Evolutionary conservation across 2,888 invertebrate species (phyloP).

Genomic region (Cepaea hortensis): DNA sequence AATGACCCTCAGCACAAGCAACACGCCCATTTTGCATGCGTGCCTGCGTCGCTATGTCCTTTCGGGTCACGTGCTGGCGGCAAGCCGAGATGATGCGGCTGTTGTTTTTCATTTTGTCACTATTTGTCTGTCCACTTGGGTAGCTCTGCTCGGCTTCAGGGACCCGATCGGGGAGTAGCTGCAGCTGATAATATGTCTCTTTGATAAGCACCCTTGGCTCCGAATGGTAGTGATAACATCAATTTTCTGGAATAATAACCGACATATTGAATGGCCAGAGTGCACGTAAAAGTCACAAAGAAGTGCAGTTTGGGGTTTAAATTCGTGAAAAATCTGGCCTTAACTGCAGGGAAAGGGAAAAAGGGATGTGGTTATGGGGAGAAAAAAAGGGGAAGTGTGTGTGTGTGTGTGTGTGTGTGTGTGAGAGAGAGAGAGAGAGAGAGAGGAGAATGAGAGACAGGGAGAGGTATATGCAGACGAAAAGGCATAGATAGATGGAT

Average conservation of each 20-base stretch:
- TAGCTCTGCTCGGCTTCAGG: constrained; percentile 1
- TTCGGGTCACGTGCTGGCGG: constrained; percentile 31
- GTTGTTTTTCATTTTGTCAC: constrained; percentile 47
- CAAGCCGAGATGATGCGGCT: not conserved
- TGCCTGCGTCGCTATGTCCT: constrained; percentile 43
- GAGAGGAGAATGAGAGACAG: not conserved
- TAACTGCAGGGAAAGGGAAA: not conserved
- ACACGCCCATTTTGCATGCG: constrained; percentile 43
- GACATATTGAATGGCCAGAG: constrained; percentile 1
- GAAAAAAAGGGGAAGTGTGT: not conserved
- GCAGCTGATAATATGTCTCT: constrained; percentile 33
- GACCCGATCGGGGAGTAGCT: constrained; percentile 16
- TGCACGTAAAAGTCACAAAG: constrained; percentile 27
- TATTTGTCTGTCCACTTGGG: constrained; percentile 46
- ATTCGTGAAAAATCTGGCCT: not conserved
- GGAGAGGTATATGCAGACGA: not conserved
- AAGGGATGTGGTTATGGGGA: not conserved
- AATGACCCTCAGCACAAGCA: constrained; percentile 14
- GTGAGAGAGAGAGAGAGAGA: not conserved
- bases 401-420: not conserved
- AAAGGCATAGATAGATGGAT: not conserved
- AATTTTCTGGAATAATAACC: constrained; percentile 25
- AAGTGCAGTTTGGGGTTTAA: not conserved
- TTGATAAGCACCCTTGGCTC: constrained; percentile 27
- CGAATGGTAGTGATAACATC: constrained; percentile 30